Conservation (phyloP, 2,797 vertebrate species). For the Molothrus aeneus region DNA sequence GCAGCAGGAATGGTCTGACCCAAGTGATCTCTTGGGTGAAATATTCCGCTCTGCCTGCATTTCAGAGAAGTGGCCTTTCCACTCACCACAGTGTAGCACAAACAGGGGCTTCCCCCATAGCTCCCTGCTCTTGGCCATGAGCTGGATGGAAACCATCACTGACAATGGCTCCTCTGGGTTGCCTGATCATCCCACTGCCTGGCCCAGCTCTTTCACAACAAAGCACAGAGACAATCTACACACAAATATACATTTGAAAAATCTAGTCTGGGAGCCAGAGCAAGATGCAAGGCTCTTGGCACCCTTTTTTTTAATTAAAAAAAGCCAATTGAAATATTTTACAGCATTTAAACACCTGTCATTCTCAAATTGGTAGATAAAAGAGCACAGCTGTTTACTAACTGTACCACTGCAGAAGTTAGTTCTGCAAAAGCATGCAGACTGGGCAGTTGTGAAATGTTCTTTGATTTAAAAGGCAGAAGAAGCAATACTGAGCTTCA, state of each 20-base stretch:
- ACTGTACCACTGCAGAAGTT: not conserved
- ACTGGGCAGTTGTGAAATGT: not conserved
- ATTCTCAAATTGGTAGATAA: not conserved
- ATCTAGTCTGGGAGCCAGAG: not conserved
- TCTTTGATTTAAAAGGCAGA: not conserved
- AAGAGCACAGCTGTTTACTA: not conserved
- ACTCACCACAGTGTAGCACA: not conserved
- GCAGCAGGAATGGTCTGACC: not conserved
- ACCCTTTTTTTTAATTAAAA: not conserved
- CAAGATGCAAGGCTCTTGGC: not conserved
- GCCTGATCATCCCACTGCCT: not conserved
- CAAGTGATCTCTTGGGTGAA: not conserved
- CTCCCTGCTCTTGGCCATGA: not conserved
- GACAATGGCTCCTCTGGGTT: rapidly evolving
- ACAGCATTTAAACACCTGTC: not conserved
- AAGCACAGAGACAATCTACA: not conserved
- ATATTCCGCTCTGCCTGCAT: not conserved
- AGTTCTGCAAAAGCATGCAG: not conserved
- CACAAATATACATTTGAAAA: not conserved
- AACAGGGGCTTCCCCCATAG: not conserved
- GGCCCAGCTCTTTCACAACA: not conserved
- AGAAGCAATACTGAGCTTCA: not conserved
- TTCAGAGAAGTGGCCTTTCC: not conserved
- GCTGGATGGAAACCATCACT: not conserved
- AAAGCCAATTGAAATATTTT: not conserved